A percentile compares a stretch with the other conserved stretches of the same genome.
These are phyloP conservation scores for Hipposideros larvatus DNA, from an alignment of 2,797 vertebrate species.

Conservation along the genomic window DNA sequence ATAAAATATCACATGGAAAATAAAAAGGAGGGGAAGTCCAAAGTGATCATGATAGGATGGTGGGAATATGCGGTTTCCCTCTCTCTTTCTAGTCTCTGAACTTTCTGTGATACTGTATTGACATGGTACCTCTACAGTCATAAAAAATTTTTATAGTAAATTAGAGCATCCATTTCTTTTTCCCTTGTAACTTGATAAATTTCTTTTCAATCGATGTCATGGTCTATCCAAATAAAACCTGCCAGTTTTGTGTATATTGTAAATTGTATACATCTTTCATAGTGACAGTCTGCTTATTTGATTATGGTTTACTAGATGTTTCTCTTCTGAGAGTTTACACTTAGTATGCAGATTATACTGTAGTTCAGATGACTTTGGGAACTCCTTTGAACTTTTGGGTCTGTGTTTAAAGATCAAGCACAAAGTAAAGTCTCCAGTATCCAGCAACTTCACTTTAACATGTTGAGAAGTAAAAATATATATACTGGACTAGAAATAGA, in stretches of 20 bases:
- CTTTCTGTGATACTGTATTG: background rate
- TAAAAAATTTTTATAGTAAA: background rate
- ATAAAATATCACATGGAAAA: background rate
- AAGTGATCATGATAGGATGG: background rate
- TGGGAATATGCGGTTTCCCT: background rate
- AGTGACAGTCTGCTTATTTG: background rate
- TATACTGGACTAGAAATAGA: background rate
- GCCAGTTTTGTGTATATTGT: background rate
- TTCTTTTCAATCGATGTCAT: background rate
- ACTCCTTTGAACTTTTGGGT: background rate
- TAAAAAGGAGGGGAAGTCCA: background rate
- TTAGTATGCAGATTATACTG: background rate
- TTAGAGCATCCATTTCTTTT: background rate
- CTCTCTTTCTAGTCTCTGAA: background rate
- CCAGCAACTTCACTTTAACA: background rate
- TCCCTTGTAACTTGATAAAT: background rate
- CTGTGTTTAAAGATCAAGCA: conserved; percentile 8
- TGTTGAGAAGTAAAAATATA: background rate
- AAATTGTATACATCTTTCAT: background rate
- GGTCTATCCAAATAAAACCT: background rate
- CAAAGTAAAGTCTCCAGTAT: background rate
- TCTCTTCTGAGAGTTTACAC: background rate
- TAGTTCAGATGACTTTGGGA: background rate
- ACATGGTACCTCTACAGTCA: background rate
- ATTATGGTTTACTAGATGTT: background rate